Percentiles rank a stretch among this genome's conserved stretches.
These are phyloP conservation scores for Micronycteris hirsuta DNA, from an alignment of 2,113 vertebrate species.

Conservation along the genomic window DNA sequence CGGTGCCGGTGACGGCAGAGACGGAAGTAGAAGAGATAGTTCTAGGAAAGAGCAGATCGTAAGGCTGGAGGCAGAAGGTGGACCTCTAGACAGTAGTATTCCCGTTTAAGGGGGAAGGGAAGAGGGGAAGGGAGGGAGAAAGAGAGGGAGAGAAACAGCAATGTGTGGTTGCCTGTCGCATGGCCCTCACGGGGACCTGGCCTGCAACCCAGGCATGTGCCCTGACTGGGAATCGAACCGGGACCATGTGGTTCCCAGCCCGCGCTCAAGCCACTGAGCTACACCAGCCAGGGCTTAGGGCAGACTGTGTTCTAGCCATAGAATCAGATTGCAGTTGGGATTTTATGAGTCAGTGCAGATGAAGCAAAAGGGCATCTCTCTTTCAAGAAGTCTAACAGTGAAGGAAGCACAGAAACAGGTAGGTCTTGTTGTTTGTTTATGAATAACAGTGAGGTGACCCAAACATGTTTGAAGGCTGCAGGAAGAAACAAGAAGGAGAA, in stretches of 20 bases:
- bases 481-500: neutral
- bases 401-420: neutral
- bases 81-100: neutral
- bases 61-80: neutral
- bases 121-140: too few species aligned
- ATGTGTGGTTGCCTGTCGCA: too few species aligned
- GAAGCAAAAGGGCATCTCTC: neutral
- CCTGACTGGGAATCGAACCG: too few species aligned
- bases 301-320: neutral
- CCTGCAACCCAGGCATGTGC: too few species aligned
- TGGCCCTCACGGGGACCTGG: too few species aligned
- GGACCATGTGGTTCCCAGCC: too few species aligned
- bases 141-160: too few species aligned
- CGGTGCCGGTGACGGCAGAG: neutral
- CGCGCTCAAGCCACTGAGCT: too few species aligned
- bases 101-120: neutral
- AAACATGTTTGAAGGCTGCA: neutral
- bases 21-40: neutral
- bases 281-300: too few species aligned
- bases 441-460: neutral
- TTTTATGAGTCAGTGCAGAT: neutral
- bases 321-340: neutral
- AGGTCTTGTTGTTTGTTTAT: neutral
- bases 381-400: neutral
- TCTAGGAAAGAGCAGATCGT: neutral